phyloP scores from a whole-genome alignment of 2,113 vertebrate genomes.

The Strigops habroptila region DNA sequence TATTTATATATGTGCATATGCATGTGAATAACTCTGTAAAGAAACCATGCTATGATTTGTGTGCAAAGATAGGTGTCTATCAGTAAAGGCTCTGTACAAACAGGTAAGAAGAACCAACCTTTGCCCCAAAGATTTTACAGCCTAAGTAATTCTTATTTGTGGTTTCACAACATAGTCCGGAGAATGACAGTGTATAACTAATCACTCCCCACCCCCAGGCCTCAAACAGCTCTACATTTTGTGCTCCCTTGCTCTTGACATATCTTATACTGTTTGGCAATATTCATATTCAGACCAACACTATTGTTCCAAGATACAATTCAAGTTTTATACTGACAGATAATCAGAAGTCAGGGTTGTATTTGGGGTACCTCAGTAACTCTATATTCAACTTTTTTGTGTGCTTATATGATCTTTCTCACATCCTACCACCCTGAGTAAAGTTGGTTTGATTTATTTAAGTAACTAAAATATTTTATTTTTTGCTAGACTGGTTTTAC shows the following conservation, averaged over 20 bases:
- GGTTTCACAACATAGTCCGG: neutral
- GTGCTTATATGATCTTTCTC: neutral
- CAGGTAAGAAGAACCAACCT: neutral
- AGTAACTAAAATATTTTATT: neutral
- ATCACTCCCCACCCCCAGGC: rapidly evolving
- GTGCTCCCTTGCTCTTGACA: neutral
- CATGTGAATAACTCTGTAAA: neutral
- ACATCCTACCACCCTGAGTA: neutral
- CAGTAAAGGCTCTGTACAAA: neutral
- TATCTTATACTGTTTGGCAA: neutral
- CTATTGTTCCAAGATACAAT: neutral
- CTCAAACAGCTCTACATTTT: neutral
- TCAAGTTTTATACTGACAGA: neutral
- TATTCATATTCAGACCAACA: neutral
- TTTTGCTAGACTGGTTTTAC: neutral
- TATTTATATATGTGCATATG: neutral
- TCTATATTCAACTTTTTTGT: neutral
- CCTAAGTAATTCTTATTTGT: neutral
- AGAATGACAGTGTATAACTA: neutral
- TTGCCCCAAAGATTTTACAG: neutral
- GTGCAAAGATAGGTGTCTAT: neutral
- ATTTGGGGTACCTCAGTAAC: neutral
- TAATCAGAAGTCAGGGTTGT: neutral
- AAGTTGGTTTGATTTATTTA: neutral
- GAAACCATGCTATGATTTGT: neutral